Evolutionary conservation across 2,888 invertebrate species (phyloP).

Genomic region (Troides oblongomaculatus): DNA sequence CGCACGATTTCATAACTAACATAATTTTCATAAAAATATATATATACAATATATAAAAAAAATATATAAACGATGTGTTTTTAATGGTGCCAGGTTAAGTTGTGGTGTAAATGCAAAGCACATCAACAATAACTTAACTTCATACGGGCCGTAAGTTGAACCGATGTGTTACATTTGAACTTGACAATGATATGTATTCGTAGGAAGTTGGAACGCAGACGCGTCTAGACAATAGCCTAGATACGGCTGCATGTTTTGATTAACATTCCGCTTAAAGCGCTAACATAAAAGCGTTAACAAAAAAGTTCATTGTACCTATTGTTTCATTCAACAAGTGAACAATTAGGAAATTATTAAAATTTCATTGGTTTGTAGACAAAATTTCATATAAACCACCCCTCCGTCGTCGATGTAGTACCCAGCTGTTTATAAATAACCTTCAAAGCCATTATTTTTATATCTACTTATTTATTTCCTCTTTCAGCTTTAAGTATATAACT

Average conservation of each 20-base stretch:
- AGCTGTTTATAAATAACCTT: too few relatives aligned
- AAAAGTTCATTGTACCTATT: slow-evolving; percentile 22
- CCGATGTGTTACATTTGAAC: slow-evolving; percentile 55
- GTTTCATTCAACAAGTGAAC: background rate
- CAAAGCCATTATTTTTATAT: too few relatives aligned
- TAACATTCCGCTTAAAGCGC: slow-evolving; percentile 41
- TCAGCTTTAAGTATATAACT: too few relatives aligned
- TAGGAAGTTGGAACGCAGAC: slow-evolving; percentile 49
- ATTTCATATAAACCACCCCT: background rate
- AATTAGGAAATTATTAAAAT: background rate
- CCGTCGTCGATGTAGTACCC: too few relatives aligned
- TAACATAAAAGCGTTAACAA: slow-evolving; percentile 17
- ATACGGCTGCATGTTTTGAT: slow-evolving; percentile 49
- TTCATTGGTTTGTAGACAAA: background rate
- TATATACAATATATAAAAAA: too few relatives aligned
- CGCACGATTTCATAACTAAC: too few relatives aligned
- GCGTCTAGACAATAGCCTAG: slow-evolving; percentile 55
- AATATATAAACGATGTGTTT: too few relatives aligned
- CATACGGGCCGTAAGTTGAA: slow-evolving; percentile 24
- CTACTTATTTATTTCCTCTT: too few relatives aligned
- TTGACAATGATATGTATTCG: slow-evolving; percentile 66
- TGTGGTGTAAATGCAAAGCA: too few relatives aligned
- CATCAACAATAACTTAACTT: background rate
- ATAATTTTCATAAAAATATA: too few relatives aligned
- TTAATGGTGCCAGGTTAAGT: too few relatives aligned